These are phyloP conservation scores for Hylaea fasciaria DNA, from an alignment of 2,888 invertebrate genomes.

Conservation along the genomic window DNA sequence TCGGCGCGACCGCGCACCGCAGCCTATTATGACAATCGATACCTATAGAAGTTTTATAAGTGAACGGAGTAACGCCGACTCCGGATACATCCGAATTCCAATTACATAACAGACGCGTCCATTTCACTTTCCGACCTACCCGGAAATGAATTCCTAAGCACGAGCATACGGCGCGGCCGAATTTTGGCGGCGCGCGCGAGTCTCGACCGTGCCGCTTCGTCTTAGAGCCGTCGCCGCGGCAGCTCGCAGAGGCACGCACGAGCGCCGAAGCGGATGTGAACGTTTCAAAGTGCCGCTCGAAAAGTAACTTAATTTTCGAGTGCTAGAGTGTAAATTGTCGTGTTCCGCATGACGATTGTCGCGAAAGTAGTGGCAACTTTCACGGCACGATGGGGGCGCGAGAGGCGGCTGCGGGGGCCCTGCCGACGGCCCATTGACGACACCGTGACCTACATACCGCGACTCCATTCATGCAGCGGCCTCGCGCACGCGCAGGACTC, in stretches of 20 bases:
- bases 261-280: constrained; percentile 82
- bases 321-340: constrained; percentile 74
- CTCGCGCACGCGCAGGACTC: constrained; percentile 76
- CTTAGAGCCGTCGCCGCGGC: constrained; percentile 57
- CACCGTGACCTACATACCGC: constrained; percentile 83
- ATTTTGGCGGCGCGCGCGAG: constrained; percentile 59
- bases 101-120: constrained; percentile 85
- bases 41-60: constrained; percentile 79
- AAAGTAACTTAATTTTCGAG: constrained; percentile 76
- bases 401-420: constrained; percentile 76
- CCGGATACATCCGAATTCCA: constrained; percentile 85
- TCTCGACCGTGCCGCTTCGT: constrained; percentile 56
- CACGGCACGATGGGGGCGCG: constrained; percentile 80
- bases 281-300: constrained; percentile 64
- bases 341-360: constrained; percentile 65
- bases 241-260: constrained; percentile 66
- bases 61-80: constrained; percentile 82
- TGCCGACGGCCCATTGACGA: constrained; percentile 81
- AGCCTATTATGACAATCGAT: constrained; percentile 79
- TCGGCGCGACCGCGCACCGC: constrained; percentile 56
- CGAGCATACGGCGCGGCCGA: constrained; percentile 81
- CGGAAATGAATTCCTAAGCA: constrained; percentile 85
- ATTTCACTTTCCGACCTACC: constrained; percentile 85
- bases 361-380: constrained; percentile 85
- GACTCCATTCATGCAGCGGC: constrained; percentile 82